Percentiles rank a stretch among this genome's conserved stretches.
Evolutionary conservation across 1,140 invertebrate species (phyloP).

Genomic region (Musca domestica): DNA sequence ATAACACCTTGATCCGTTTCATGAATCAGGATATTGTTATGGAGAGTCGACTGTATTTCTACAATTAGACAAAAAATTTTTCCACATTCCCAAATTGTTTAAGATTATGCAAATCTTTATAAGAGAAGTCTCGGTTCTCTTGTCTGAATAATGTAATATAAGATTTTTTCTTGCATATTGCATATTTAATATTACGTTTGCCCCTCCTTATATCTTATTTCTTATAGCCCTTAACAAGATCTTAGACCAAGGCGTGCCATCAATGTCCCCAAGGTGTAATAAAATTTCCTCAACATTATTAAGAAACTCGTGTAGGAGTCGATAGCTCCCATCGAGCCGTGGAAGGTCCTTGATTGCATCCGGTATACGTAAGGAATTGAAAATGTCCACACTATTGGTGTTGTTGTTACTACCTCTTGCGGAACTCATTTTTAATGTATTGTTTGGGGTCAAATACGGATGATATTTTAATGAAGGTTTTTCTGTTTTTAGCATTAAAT

Average conservation of each 20-base stretch:
- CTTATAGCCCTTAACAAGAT: conserved; percentile 18
- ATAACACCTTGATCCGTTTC: conserved; percentile 14
- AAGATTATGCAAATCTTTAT: conserved; percentile 18
- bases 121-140: conserved; percentile 16
- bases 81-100: conserved; percentile 15
- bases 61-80: conserved; percentile 22
- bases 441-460: no score
- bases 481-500: no score
- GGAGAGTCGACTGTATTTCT: conserved; percentile 13
- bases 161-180: conserved; percentile 13
- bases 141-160: conserved; percentile 24
- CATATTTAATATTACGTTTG: conserved; percentile 23
- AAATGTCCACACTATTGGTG: no score
- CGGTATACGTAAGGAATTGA: neutral
- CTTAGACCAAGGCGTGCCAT: neutral
- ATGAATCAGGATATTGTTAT: conserved; percentile 17
- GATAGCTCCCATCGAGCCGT: neutral
- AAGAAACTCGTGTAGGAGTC: conserved; percentile 14
- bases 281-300: no score
- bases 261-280: neutral
- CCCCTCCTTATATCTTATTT: conserved; percentile 14
- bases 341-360: neutral
- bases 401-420: no score
- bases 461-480: no score
- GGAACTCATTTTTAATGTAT: no score